Percentiles rank a stretch among this genome's conserved stretches.
phyloP scores from a whole-genome alignment of 2,888 invertebrate genomes.

The Blera fallax region DNA sequence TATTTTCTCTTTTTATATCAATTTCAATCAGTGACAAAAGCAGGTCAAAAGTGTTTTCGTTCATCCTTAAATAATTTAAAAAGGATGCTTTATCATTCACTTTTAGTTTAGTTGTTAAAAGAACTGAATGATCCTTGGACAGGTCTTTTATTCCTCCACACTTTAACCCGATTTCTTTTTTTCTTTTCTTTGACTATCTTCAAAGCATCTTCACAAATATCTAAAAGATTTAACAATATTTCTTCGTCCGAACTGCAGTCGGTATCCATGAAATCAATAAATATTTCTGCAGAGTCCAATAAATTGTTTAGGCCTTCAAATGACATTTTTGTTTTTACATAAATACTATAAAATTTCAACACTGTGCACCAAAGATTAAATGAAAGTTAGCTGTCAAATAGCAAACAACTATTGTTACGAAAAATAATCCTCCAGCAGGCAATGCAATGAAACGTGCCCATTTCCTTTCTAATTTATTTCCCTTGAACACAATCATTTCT shows the following conservation, averaged over 20 bases:
- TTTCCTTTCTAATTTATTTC: too few species aligned
- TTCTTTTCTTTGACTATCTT: neutral
- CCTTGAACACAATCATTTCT: too few species aligned
- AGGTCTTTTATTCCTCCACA: neutral
- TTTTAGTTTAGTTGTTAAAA: neutral
- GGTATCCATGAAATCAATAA: neutral
- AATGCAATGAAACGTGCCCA: too few species aligned
- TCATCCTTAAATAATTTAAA: neutral
- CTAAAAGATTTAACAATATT: neutral
- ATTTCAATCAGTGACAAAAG: neutral
- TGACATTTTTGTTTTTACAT: neutral
- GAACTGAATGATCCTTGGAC: neutral
- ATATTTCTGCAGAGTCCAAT: neutral
- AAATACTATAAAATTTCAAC: neutral
- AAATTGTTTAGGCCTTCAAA: neutral
- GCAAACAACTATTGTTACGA: neutral
- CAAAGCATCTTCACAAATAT: constrained; percentile 4
- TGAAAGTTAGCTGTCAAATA: neutral
- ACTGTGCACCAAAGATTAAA: neutral
- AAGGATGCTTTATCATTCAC: neutral
- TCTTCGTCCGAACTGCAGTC: constrained; percentile 11
- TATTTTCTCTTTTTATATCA: neutral
- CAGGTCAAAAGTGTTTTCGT: neutral
- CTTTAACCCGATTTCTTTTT: neutral
- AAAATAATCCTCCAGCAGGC: too few species aligned